Conservation (phyloP, 2,888 invertebrate species). For the Drosophila tripunctata region DNA sequence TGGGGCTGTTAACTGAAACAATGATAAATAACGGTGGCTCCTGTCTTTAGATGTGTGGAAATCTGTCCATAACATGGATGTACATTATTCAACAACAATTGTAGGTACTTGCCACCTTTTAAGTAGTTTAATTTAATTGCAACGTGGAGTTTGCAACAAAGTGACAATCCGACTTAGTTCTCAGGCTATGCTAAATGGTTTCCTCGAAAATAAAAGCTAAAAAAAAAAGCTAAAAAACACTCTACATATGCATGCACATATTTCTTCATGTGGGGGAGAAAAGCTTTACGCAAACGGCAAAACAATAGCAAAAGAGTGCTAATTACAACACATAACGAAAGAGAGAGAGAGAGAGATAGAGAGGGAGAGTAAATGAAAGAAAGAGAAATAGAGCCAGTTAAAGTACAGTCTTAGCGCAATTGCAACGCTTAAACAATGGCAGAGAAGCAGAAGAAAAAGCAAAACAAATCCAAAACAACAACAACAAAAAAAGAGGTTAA, state of each 20-base stretch:
- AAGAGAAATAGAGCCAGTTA: not conserved
- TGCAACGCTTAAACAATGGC: constrained; percentile 17
- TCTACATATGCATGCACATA: constrained; percentile 9
- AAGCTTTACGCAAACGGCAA: constrained; percentile 68
- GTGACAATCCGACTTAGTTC: constrained; percentile 73
- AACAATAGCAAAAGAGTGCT: constrained; percentile 67
- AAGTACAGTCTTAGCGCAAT: constrained; percentile 13
- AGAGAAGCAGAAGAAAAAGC: constrained; percentile 15
- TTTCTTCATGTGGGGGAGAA: constrained; percentile 35
- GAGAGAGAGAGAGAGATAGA: constrained; percentile 8
- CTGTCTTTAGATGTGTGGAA: constrained; percentile 55
- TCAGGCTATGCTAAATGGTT: constrained; percentile 76
- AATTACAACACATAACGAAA: constrained; percentile 48
- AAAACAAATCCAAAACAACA: constrained; percentile 13
- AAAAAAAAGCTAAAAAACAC: constrained; percentile 2
- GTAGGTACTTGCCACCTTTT: constrained; percentile 61
- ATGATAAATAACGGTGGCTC: constrained; percentile 32
- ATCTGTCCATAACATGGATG: constrained; percentile 69
- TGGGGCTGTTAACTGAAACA: constrained; percentile 28
- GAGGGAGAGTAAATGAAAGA: constrained; percentile 3
- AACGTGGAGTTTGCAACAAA: constrained; percentile 42
- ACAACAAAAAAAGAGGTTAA: constrained; percentile 14
- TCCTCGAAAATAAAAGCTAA: constrained; percentile 45
- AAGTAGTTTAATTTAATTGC: constrained; percentile 55
- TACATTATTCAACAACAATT: constrained; percentile 56